phyloP scores from a whole-genome alignment of 2,888 invertebrate species.

The Thecophora atra region DNA sequence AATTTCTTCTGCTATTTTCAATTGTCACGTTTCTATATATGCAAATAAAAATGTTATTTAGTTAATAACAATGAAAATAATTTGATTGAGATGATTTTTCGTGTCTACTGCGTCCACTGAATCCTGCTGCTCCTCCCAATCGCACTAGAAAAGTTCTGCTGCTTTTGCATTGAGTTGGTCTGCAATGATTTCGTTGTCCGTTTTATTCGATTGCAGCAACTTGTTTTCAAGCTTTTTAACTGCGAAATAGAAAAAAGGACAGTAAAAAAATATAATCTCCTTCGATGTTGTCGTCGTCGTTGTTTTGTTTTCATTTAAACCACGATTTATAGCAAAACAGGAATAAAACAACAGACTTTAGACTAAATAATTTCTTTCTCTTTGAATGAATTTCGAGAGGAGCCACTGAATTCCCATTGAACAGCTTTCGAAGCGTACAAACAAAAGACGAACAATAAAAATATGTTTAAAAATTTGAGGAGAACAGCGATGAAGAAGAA shows the following conservation, averaged over 20 bases:
- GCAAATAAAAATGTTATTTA: too few relatives aligned
- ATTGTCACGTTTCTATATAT: too few relatives aligned
- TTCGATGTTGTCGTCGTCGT: slow-evolving; percentile 34
- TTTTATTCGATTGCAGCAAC: slow-evolving; percentile 9
- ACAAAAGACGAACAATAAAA: slow-evolving; percentile 1
- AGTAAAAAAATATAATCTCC: slow-evolving; percentile 3
- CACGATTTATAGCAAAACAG: slow-evolving; percentile 36
- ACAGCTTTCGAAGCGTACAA: slow-evolving; percentile 16
- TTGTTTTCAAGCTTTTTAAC: slow-evolving; percentile 15
- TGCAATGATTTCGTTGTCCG: neutral
- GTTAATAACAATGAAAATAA: too few relatives aligned
- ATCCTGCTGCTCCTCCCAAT: slow-evolving; percentile 4
- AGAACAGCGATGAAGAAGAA: slow-evolving; percentile 2
- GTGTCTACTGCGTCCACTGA: too few relatives aligned
- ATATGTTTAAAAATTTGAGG: slow-evolving; percentile 1
- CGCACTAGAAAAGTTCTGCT: neutral
- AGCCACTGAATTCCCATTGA: neutral
- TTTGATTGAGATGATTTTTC: too few relatives aligned
- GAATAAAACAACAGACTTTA: slow-evolving; percentile 35
- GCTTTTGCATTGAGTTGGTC: neutral
- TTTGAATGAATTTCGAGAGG: neutral
- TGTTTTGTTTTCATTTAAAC: slow-evolving; percentile 39
- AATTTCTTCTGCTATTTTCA: too few relatives aligned
- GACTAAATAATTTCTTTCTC: slow-evolving; percentile 22
- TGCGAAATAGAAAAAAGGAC: slow-evolving; percentile 16